phyloP scores from a whole-genome alignment of 1,140 invertebrate species.

The Trichonephila clavipes region DNA sequence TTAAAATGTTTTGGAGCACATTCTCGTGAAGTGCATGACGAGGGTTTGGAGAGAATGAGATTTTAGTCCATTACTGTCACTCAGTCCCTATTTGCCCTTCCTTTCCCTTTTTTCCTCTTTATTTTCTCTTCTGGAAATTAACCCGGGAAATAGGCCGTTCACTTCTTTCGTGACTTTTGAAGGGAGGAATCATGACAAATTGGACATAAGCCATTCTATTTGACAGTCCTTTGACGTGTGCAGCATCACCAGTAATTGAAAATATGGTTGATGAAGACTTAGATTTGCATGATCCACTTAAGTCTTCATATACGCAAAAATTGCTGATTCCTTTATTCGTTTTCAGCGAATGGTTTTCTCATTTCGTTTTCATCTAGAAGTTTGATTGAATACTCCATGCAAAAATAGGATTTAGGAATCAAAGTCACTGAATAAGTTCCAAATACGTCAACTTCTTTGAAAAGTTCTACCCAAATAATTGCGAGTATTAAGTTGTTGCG shows the following conservation, averaged over 20 bases:
- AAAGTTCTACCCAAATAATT: no score
- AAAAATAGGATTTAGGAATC: neutral
- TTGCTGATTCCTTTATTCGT: neutral
- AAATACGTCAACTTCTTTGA: no score
- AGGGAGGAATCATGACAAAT: neutral
- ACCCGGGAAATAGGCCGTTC: neutral
- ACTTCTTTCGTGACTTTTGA: neutral
- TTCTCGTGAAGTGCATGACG: neutral
- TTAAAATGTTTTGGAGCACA: neutral
- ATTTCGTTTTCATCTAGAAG: neutral
- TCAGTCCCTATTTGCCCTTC: neutral
- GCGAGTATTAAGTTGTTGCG: no score
- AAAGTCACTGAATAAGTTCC: no score
- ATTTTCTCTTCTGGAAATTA: neutral
- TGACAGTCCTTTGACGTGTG: neutral
- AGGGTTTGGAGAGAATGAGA: neutral
- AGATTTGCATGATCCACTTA: neutral
- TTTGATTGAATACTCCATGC: neutral
- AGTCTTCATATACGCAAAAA: neutral
- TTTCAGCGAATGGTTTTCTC: neutral
- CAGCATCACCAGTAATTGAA: neutral
- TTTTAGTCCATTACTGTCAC: slow-evolving; percentile 25
- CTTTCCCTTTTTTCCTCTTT: neutral
- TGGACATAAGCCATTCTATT: neutral
- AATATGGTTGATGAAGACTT: neutral